Conservation (phyloP, 2,888 invertebrate genomes). For the Ormyrus nitidulus region DNA sequence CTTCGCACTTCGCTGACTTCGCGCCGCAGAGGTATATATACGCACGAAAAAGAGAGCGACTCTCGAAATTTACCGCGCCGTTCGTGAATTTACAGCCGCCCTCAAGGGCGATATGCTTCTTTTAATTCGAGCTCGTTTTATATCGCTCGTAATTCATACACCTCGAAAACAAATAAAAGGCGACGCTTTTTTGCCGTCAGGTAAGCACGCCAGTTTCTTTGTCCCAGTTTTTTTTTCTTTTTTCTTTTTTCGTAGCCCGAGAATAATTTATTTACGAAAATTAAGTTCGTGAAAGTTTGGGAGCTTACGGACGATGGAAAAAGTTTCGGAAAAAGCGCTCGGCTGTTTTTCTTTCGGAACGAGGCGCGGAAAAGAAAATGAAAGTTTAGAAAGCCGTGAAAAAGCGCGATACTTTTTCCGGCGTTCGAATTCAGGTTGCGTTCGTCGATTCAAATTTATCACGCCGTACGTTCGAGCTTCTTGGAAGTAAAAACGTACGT, state of each 20-base stretch:
- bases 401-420: slow-evolving; percentile 30
- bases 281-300: too few species aligned
- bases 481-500: too few species aligned
- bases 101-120: background rate
- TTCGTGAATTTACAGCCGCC: too few species aligned
- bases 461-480: background rate
- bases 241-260: background rate
- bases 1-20: slow-evolving; percentile 4
- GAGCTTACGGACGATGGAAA: too few species aligned
- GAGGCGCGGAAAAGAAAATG: slow-evolving; percentile 8
- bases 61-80: too few species aligned
- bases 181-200: background rate
- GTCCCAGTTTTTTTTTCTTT: background rate
- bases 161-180: background rate
- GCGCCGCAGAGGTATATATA: background rate
- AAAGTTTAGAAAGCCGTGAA: slow-evolving; percentile 37
- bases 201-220: background rate
- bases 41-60: background rate
- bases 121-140: background rate
- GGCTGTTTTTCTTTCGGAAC: background rate
- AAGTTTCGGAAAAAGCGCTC: too few species aligned
- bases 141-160: background rate
- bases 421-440: slow-evolving; percentile 27
- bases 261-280: too few species aligned
- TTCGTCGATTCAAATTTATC: background rate